Evolutionary conservation across 64 coral and sea anemone genomes (phyloP), one percentile per base, ranked within the genome.

Genomic region (Catalaphyllia jardinei): DNA sequence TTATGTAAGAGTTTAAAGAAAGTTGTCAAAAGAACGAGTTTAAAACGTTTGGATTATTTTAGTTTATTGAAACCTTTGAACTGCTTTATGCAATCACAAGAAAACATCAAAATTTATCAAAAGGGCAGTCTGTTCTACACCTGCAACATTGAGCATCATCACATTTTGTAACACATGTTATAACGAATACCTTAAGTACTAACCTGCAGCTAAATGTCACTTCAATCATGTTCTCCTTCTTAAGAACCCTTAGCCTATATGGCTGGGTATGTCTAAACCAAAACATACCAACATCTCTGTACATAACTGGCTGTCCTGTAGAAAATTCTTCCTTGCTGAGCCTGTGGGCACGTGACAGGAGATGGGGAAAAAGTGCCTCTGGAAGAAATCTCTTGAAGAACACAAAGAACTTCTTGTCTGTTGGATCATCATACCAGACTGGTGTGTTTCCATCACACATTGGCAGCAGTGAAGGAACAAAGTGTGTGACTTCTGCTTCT

Each of bases 321-420:
- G 78, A 71, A 15, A 75, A 39, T 42, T 29, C 30, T 35, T 4
- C 52, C 52, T 63, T 88, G 30, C 86, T 93, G 12, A 52, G 54
- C 35, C 63, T 89, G 71, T 88, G 60, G 1, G 92, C 92, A 69
- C 79, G 92, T 55, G 92, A 93, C 86, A 93, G 42, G 27, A 93
- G 63, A 19, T 87, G 79, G 22, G 84, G 79, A 29, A 93, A 93
- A 19, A 93, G 60, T 52, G 92, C 67, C n/a, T 93, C 78, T 76
- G 92, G 92, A n/a, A 82, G 79, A 88, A 93, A 93, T 18, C 79
- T 10, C 0, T 93, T 46, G 52, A 93, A 93, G 29, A 71, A 83
- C 9, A 89, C 62, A 67, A 83, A 93, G 33, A 83, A 93, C 54
- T 69, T 89, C 60, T 85, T 55, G 31, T 93, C 92, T 4, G 83